Percentiles rank a stretch among this genome's conserved stretches.
phyloP scores from a whole-genome alignment of 2,888 invertebrate genomes.

The Cerastoderma edule region DNA sequence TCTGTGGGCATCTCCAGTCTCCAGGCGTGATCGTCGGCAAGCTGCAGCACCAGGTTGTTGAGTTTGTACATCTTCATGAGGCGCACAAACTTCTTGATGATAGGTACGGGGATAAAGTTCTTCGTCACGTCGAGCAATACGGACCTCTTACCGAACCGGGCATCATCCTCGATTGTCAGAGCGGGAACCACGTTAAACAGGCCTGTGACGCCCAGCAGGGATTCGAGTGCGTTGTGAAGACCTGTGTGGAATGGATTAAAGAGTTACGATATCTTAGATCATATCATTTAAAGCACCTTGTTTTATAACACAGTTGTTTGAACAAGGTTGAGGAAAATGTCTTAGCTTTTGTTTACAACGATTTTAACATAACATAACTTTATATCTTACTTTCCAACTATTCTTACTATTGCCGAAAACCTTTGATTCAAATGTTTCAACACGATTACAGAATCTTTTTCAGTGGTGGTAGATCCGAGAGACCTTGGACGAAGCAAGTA shows the following conservation, averaged over 20 bases:
- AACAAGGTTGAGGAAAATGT: neutral
- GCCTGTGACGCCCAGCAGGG: constrained; percentile 29
- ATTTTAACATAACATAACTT: too few relatives aligned
- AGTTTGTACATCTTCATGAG: constrained; percentile 51
- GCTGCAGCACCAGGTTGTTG: constrained; percentile 37
- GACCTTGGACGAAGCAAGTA: too few relatives aligned
- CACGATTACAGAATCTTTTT: too few relatives aligned
- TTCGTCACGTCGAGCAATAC: constrained; percentile 43
- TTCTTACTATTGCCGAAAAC: too few relatives aligned
- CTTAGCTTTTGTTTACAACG: neutral
- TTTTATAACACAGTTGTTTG: too few relatives aligned
- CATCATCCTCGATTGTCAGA: constrained; percentile 33
- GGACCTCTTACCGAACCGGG: constrained; percentile 22
- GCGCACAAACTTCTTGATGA: constrained; percentile 26
- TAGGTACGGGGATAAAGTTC: constrained; percentile 22
- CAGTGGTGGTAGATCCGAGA: too few relatives aligned
- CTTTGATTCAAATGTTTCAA: too few relatives aligned
- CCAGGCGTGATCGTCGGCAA: constrained; percentile 39
- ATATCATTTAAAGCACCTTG: neutral
- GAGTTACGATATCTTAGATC: too few relatives aligned
- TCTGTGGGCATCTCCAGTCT: constrained; percentile 11
- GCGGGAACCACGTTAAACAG: constrained; percentile 28
- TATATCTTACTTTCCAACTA: too few relatives aligned
- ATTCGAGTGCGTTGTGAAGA: constrained; percentile 36
- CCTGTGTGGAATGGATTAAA: constrained; percentile 24